phyloP scores from a whole-genome alignment of 2,113 vertebrate species.

The Anoura caudifer region DNA sequence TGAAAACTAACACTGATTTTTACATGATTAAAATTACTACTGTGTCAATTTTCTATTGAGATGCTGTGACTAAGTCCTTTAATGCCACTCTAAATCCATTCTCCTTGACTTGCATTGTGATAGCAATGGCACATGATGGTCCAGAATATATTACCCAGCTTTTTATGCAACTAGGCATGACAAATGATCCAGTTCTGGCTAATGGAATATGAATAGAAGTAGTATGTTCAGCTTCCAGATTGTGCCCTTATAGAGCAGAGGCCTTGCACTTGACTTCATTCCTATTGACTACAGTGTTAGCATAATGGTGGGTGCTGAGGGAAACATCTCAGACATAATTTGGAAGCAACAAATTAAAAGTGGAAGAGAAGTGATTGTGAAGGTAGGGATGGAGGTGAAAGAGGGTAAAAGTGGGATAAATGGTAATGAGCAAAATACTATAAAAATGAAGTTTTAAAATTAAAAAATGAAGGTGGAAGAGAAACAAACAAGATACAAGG shows the following conservation, averaged over 20 bases:
- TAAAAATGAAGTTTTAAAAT: too few relatives aligned
- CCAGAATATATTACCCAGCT: background rate
- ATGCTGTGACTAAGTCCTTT: background rate
- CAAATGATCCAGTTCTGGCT: background rate
- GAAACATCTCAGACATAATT: background rate
- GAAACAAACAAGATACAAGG: background rate
- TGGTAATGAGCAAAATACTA: too few relatives aligned
- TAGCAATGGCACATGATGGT: background rate
- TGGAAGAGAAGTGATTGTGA: background rate
- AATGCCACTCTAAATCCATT: background rate
- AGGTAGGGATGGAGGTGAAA: too few relatives aligned
- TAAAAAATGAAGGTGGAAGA: background rate
- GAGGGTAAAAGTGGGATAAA: too few relatives aligned
- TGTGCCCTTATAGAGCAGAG: background rate
- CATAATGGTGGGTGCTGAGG: background rate
- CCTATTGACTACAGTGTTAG: background rate
- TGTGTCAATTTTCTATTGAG: background rate
- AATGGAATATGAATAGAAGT: background rate
- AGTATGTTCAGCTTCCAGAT: background rate
- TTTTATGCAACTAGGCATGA: background rate
- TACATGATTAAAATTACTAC: background rate
- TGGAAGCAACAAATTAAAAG: conserved; percentile 5
- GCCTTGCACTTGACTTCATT: background rate
- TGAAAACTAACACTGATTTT: background rate
- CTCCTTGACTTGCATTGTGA: background rate